These are phyloP conservation scores for Elysia chlorotica DNA, from an alignment of 1,140 invertebrate genomes.

Conservation along the genomic window DNA sequence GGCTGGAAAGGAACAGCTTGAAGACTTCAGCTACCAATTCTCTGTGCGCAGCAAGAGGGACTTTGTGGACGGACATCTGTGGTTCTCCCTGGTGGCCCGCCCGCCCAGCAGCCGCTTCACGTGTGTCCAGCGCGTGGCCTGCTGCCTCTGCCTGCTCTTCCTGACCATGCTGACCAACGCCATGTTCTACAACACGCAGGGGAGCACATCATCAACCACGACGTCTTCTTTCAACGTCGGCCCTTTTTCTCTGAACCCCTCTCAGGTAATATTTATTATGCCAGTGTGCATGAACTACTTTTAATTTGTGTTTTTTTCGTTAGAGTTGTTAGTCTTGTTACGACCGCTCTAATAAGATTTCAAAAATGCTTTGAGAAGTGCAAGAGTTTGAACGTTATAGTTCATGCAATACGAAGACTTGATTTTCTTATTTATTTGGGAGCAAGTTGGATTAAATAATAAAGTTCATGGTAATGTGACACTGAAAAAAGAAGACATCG, in stretches of 20 bases:
- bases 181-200: slow-evolving; percentile 64
- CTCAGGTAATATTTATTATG: too few species aligned
- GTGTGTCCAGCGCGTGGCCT: slow-evolving; percentile 64
- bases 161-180: slow-evolving; percentile 67
- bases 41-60: slow-evolving; percentile 60
- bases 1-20: slow-evolving; percentile 62
- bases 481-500: too few species aligned
- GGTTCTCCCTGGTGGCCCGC: slow-evolving; percentile 67
- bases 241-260: slow-evolving; percentile 9
- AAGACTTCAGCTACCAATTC: slow-evolving; percentile 65
- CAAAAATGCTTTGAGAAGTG: too few species aligned
- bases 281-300: too few species aligned
- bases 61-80: slow-evolving; percentile 66
- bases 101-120: slow-evolving; percentile 66
- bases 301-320: not conserved
- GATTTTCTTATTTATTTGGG: too few species aligned
- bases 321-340: too few species aligned
- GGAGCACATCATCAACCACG: not conserved
- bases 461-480: too few species aligned
- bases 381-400: too few species aligned
- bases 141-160: slow-evolving; percentile 66
- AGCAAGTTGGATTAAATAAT: too few species aligned
- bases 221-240: slow-evolving; percentile 5
- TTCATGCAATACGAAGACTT: too few species aligned
- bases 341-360: too few species aligned